Base-by-base conservation (phyloP, 2,797 vertebrate genomes). In the Chaetophractus vellerosus region DNA sequence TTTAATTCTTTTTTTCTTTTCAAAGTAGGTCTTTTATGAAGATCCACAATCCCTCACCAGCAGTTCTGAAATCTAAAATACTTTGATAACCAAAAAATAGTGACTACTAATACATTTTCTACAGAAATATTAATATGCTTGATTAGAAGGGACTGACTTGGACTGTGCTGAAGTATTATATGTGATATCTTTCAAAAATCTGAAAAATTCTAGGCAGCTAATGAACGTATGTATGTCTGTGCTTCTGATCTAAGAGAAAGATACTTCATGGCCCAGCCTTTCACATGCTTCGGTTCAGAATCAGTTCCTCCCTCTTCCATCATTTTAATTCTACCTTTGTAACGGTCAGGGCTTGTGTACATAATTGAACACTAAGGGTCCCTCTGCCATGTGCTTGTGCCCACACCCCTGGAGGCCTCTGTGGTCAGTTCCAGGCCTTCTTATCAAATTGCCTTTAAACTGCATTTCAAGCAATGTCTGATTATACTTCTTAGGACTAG, bases 381-480 rank as follows among this genome's bases (percentile, higher is more conserved):
- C 19, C n/a, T 18, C 38, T n/a, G 96, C 93, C 88, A 92, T 78
- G 6, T 0, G 0, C 19, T 4, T 0, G 31, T 8, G 50, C 23
- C 74, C 59, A 7, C 72, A 66, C 89, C 95, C 94, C 92, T 0
- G 50, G 87, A 81, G 96, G 81, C 55, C 66, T 83, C 74, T 96
- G 94, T 93, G 95, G 94, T 86, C 91, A 83, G 94, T 87, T 92
- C 74, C 86, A 78, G 88, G 55, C 87, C 89, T 19, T 88, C 95
- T 94, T 95, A 57, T 69, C 88, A 95, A 97, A 74, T 92, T 21
- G 24, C 57, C 96, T 98, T 95, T 82, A 87, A 87, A 72, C 83
- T 80, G 64, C n/a, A 61, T 93, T 96, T 97, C 95, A 78, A 95
- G 96, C 90, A 93, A 87, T 59, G 59, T 71, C 79, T 28, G 55